Conservation (phyloP, 2,797 vertebrate genomes). For the Hoplostethus mediterraneus region DNA sequence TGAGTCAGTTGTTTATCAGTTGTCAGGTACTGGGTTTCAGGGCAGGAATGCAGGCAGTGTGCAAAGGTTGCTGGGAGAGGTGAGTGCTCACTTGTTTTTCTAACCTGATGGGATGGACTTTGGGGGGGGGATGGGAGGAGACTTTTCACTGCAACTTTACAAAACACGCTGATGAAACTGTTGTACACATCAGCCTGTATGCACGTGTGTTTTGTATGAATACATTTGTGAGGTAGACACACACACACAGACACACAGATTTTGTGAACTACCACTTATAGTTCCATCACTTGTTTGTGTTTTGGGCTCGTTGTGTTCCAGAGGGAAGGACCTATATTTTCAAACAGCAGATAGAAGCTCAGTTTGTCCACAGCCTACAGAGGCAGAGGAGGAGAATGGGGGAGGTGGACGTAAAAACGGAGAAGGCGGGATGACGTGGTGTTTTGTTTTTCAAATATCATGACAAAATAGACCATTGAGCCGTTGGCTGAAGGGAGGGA, state of each 20-base stretch:
- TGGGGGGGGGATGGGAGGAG: conserved; percentile 38
- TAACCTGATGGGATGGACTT: conserved; percentile 75
- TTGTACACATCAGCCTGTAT: conserved; percentile 27
- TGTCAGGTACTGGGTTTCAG: conserved; percentile 87
- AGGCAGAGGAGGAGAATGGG: conserved; percentile 17
- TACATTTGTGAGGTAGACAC: conserved; percentile 16
- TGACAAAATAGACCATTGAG: conserved; percentile 54
- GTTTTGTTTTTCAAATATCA: conserved; percentile 57
- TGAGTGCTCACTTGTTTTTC: conserved; percentile 86
- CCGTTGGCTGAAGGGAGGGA: conserved; percentile 24
- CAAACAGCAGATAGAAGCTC: conserved; percentile 10
- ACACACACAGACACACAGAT: conserved; percentile 19
- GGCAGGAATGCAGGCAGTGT: conserved; percentile 84
- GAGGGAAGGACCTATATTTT: conserved; percentile 31
- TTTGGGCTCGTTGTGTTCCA: conserved; percentile 29
- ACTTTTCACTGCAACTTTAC: conserved; percentile 55
- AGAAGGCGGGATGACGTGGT: conserved; percentile 50
- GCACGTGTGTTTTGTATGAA: conserved; percentile 35
- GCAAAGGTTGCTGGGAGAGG: conserved; percentile 85
- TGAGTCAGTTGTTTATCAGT: conserved; percentile 89
- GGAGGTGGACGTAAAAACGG: conserved; percentile 39
- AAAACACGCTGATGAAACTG: conserved; percentile 48
- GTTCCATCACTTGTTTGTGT: conserved; percentile 29
- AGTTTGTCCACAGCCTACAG: conserved; percentile 20
- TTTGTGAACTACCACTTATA: conserved; percentile 33